Base-by-base conservation (phyloP, 2,797 vertebrate species). In the Amblyraja radiata region DNA sequence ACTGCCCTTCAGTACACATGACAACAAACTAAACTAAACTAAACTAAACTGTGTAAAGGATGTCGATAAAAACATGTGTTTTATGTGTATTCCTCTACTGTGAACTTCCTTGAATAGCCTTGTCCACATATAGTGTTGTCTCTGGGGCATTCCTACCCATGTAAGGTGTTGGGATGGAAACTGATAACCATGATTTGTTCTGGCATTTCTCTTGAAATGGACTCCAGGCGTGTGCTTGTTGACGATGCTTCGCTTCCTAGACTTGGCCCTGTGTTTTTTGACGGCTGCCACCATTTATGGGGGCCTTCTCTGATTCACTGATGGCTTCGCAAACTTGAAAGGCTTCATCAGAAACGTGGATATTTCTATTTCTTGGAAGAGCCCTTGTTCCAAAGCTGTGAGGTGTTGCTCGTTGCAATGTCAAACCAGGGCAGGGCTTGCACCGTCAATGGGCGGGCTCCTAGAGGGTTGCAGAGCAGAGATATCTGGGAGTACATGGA, bases 81-180 rank as follows among this genome's bases (percentile, higher is more conserved):
- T 86, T 25, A 6, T 23, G 25, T 32, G 83, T n/a, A 58, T 61
- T n/a, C n/a, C 83, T 32, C 83, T n/a, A n/a, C 83, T 32, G 32
- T 61, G 61, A 86, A 65, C 28, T 14, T 86, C 58, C 83, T 86
- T 86, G 83, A 28, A 32, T n/a, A 16, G 58, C 32, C 58, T 63
- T 86, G 61, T 58, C 76, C 83, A 86, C 86, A 86, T 86, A 86
- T 86, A 86, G 83, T 63, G 32, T n/a, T 32, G 58, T 14, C n/a
- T n/a, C 61, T 63, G 28, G 61, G 28, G 65, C 58, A 86, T n/a
- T 86, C 58, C 83, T 86, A 63, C 6, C 61, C 83, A 86, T 65
- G n/a, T 86, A n/a, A 61, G 25, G 7, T 28, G 63, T n/a, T 86
- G 83, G 32, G 61, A 65, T 61, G n/a, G 58, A 65, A 58, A 16